phyloP scores from a whole-genome alignment of 37 sponge, comb jelly and placozoan genomes.

The Hormiphora californensis region DNA sequence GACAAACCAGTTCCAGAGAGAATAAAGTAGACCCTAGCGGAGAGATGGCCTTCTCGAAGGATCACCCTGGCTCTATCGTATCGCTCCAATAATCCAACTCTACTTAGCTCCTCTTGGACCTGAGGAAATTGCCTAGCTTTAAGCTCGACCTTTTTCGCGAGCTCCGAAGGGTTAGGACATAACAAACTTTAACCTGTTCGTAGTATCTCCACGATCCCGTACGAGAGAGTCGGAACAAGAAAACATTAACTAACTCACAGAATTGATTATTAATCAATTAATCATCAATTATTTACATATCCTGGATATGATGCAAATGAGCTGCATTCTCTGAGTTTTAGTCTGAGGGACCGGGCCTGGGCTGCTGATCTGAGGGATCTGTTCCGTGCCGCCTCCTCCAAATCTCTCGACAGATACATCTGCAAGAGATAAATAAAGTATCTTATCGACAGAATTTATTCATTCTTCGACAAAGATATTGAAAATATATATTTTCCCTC shows the following conservation, averaged over 20 bases:
- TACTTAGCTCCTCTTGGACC: constrained; percentile 9
- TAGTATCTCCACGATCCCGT: not conserved
- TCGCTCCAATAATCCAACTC: constrained; percentile 3
- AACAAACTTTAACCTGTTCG: not conserved
- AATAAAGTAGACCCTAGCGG: constrained; percentile 39
- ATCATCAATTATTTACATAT: not conserved
- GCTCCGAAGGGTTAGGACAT: not conserved
- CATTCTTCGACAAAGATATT: too few species aligned
- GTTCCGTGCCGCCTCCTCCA: constrained; percentile 17
- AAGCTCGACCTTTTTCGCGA: too few species aligned
- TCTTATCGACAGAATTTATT: too few species aligned
- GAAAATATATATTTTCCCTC: too few species aligned
- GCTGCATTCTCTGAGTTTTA: not conserved
- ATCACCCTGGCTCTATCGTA: constrained; percentile 29
- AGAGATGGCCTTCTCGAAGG: constrained; percentile 7
- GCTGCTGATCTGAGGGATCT: not conserved
- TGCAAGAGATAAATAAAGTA: not conserved
- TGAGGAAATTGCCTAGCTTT: too few species aligned
- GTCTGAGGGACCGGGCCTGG: constrained; percentile 16
- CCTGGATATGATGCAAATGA: constrained; percentile 16
- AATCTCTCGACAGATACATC: constrained; percentile 17
- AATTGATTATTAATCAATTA: too few species aligned
- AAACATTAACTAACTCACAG: too few species aligned
- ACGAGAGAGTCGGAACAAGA: too few species aligned
- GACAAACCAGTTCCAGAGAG: constrained; percentile 40